These are phyloP conservation scores for Macroglossus sobrinus DNA, from an alignment of 2,113 vertebrate genomes.

Conservation along the genomic window DNA sequence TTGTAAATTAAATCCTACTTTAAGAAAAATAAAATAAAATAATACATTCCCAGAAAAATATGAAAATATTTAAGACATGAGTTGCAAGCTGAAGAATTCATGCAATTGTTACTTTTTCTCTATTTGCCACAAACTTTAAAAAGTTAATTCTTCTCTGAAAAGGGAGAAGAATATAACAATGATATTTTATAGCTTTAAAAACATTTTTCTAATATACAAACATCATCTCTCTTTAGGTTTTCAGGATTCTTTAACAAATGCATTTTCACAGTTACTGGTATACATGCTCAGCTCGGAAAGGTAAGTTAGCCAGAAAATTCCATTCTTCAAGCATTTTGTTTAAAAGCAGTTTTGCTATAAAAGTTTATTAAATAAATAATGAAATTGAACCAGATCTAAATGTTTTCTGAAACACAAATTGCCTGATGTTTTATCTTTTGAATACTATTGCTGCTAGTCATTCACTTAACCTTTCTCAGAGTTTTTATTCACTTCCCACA, in stretches of 20 bases:
- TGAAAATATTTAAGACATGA: not conserved
- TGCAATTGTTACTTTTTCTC: not conserved
- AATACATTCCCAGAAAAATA: not conserved
- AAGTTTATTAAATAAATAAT: constrained; percentile 39
- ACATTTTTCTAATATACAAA: not conserved
- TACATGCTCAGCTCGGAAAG: not conserved
- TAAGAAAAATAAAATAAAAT: not conserved
- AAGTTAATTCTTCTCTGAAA: not conserved
- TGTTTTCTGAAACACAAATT: not conserved
- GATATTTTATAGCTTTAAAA: not conserved
- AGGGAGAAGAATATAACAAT: not conserved
- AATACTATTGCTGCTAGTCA: not conserved
- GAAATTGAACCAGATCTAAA: constrained; percentile 6
- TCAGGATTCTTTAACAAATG: not conserved
- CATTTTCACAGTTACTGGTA: not conserved
- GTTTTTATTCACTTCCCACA: not conserved
- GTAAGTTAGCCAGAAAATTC: constrained; percentile 18
- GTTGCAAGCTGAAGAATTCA: not conserved
- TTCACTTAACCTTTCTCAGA: constrained; percentile 1
- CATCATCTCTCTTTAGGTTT: not conserved
- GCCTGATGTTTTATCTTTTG: constrained; percentile 7
- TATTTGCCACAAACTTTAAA: not conserved
- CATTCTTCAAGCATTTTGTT: constrained; percentile 11
- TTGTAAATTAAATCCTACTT: not conserved
- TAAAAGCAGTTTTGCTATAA: constrained; percentile 4